These are phyloP conservation scores for Caenorhabditis auriculariae DNA, from an alignment of 2,888 invertebrate species.

Conservation along the genomic window DNA sequence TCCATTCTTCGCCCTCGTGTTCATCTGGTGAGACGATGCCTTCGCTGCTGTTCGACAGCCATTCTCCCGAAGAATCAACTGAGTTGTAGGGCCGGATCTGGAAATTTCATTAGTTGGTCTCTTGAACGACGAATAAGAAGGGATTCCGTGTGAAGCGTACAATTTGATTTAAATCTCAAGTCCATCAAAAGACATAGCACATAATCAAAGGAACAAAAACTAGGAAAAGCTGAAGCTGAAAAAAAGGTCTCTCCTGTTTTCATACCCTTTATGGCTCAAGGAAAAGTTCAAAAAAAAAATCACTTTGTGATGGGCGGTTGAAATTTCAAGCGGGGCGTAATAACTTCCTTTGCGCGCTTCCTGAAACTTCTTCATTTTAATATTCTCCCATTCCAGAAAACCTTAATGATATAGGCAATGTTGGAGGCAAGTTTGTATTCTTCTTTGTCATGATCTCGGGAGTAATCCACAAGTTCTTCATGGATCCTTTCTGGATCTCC, in stretches of 20 bases:
- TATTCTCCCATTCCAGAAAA: background rate
- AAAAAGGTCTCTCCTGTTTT: no score
- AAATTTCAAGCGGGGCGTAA: slow-evolving; percentile 37
- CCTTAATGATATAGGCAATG: slow-evolving; percentile 32
- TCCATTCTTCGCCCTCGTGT: slow-evolving; percentile 30
- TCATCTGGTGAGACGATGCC: slow-evolving; percentile 41
- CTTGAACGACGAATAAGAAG: no score
- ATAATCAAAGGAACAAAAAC: no score
- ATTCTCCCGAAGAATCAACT: slow-evolving; percentile 44
- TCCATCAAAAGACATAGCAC: background rate
- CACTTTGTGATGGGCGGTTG: slow-evolving; percentile 41
- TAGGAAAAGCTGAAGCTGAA: no score
- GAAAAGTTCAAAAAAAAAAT: background rate
- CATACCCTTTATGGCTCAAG: no score
- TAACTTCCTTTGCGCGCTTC: slow-evolving; percentile 23
- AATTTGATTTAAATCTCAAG: no score
- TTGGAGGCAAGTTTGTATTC: slow-evolving; percentile 31
- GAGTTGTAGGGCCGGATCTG: slow-evolving; percentile 43
- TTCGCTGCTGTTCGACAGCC: slow-evolving; percentile 45
- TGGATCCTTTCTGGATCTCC: slow-evolving; percentile 27
- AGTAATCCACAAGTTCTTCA: slow-evolving; percentile 23
- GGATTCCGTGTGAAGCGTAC: no score
- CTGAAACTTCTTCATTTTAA: background rate
- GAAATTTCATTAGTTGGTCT: slow-evolving; percentile 14
- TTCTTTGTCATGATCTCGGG: slow-evolving; percentile 32